These are phyloP conservation scores for Tetragnatha montana DNA, from an alignment of 2,888 invertebrate genomes.

Conservation along the genomic window DNA sequence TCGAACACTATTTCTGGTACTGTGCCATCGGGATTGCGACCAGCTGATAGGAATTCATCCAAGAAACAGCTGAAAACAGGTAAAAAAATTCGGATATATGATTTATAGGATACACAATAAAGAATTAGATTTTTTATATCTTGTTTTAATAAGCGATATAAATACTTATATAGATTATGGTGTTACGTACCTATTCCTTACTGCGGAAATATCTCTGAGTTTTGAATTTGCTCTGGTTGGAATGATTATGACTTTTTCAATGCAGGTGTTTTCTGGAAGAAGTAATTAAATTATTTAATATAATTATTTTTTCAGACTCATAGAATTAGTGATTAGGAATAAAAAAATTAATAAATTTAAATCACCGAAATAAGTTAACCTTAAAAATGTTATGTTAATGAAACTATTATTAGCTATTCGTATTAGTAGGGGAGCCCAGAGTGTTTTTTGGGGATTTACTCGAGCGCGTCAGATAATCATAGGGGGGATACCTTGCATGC, in stretches of 20 bases:
- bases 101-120: no score
- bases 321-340: neutral
- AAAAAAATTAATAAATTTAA: neutral
- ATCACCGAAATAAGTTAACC: neutral
- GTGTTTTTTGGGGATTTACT: no score
- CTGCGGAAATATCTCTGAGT: conserved; percentile 47
- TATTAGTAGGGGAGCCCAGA: no score
- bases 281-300: neutral
- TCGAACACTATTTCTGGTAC: conserved; percentile 74
- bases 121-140: neutral
- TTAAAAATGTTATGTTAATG: no score
- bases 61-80: conserved; percentile 54
- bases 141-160: neutral
- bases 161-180: neutral
- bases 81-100: neutral
- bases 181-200: conserved; percentile 48
- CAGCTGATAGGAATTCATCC: conserved; percentile 60
- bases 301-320: neutral
- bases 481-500: no score
- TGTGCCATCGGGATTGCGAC: conserved; percentile 45
- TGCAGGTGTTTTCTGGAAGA: conserved; percentile 25
- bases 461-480: no score
- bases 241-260: conserved; percentile 62
- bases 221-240: conserved; percentile 48
- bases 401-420: no score